Conservation (phyloP, 2,888 invertebrate species). For the Sarcophaga carnaria region DNA sequence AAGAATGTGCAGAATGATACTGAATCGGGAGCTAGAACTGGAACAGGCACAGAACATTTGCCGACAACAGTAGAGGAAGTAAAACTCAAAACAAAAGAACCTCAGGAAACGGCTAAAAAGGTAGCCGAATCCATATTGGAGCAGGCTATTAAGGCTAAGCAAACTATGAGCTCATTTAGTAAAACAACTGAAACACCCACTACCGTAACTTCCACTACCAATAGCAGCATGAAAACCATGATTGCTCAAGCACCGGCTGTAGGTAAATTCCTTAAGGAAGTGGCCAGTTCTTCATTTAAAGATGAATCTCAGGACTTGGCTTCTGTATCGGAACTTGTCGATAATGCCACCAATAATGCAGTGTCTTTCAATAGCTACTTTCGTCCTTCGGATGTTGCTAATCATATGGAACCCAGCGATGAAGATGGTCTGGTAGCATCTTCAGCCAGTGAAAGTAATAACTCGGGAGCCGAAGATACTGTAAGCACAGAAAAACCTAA, state of each 20-base stretch:
- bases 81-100: slow-evolving; percentile 65
- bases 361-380: slow-evolving; percentile 86
- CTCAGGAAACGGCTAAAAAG: slow-evolving; percentile 82
- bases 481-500: slow-evolving; percentile 83
- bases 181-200: slow-evolving; percentile 45
- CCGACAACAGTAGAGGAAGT: slow-evolving; percentile 67
- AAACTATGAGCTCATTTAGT: slow-evolving; percentile 47
- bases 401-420: slow-evolving; percentile 83
- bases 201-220: slow-evolving; percentile 24
- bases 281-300: slow-evolving; percentile 81
- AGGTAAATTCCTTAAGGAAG: slow-evolving; percentile 80
- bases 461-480: slow-evolving; percentile 90
- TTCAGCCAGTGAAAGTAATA: slow-evolving; percentile 91
- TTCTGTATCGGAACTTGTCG: slow-evolving; percentile 88
- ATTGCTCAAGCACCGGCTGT: slow-evolving; percentile 83
- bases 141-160: slow-evolving; percentile 81
- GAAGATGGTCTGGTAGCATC: slow-evolving; percentile 91
- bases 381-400: slow-evolving; percentile 81
- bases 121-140: slow-evolving; percentile 85
- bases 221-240: slow-evolving; percentile 82
- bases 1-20: neutral
- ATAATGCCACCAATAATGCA: slow-evolving; percentile 86
- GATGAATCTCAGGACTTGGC: slow-evolving; percentile 87
- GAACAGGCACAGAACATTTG: slow-evolving; percentile 33
- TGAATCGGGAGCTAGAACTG: slow-evolving; percentile 1